These are phyloP conservation scores for Hesperia comma DNA, from an alignment of 2,888 invertebrate genomes.

Conservation along the genomic window DNA sequence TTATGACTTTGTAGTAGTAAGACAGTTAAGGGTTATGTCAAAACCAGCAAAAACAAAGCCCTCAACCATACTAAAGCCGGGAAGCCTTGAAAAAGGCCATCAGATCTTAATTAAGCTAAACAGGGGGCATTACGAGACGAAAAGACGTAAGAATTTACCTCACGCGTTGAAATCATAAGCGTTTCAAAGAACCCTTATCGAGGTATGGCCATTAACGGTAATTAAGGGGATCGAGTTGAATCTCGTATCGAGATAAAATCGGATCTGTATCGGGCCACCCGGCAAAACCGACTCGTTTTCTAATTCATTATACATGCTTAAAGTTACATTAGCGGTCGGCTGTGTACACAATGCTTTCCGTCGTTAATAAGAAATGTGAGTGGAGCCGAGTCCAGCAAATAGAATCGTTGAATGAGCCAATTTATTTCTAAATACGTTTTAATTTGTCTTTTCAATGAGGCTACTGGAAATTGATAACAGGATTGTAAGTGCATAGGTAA, in stretches of 20 bases:
- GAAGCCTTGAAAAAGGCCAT: slow-evolving; percentile 44
- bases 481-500: too few species aligned
- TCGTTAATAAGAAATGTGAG: slow-evolving; percentile 2
- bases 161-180: slow-evolving; percentile 82
- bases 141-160: slow-evolving; percentile 64
- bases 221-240: slow-evolving; percentile 78
- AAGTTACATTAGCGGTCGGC: slow-evolving; percentile 57
- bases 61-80: slow-evolving; percentile 1
- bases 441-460: too few species aligned
- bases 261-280: slow-evolving; percentile 77
- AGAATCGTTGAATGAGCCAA: too few species aligned
- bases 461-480: too few species aligned
- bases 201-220: slow-evolving; percentile 74
- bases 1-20: too few species aligned
- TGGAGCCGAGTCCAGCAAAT: neutral
- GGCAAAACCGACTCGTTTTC: slow-evolving; percentile 56
- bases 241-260: slow-evolving; percentile 75
- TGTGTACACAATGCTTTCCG: slow-evolving; percentile 35
- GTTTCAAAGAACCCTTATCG: slow-evolving; percentile 73
- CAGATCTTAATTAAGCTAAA: slow-evolving; percentile 76
- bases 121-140: slow-evolving; percentile 57
- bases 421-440: too few species aligned
- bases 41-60: neutral
- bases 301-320: slow-evolving; percentile 77
- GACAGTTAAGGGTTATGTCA: too few species aligned